Base-by-base conservation (phyloP, 2,888 invertebrate genomes). In the Zygothrica quintamaculata region DNA sequence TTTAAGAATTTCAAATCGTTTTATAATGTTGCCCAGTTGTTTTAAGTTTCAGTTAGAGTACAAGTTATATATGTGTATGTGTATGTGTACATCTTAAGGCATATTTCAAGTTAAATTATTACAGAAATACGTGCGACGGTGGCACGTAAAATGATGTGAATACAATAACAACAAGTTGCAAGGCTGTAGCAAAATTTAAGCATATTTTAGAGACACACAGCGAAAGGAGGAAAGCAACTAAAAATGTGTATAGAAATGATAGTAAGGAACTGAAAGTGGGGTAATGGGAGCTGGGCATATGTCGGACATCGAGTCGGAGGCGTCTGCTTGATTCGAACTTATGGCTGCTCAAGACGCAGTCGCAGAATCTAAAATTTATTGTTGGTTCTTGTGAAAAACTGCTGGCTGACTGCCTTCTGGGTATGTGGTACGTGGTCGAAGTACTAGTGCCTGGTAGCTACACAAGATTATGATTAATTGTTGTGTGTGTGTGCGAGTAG, bases 401-500 rank as follows among this genome's bases (percentile, higher is more conserved):
- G 65, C 65, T 56, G 34, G 31, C 31, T 61, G 55, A 51, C 16
- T 29, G 29, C 29, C 13, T 43, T 18, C 39, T n/a, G 33, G 12
- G 13, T 16, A 7, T 9, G 25, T 12, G 34, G 64, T 65, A 84
- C 84, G 80, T 84, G 84, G 71, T 62, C 70, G 43, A 72, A 74
- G 77, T 46, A 22, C 18, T 22, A 66, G 58, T 74, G 75, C 65
- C 74, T 62, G 76, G 65, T 39, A 75, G 81, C 81, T 65, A 78
- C 65, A 73, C 42, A 36, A 81, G 80, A 81, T 81, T 81, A 81
- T 81, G 80, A 84, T 81, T 81, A 81, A 81, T 81, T 81, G 80
- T 71, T 67, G 72, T 64, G 46, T 66, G 56, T 62, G 57, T 16
- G 26, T 8, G 31, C 12, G 18, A 36, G 31, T 7, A n/a, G 29